phyloP scores from a whole-genome alignment of 2,797 vertebrate genomes.

The Cottoperca gobio region DNA sequence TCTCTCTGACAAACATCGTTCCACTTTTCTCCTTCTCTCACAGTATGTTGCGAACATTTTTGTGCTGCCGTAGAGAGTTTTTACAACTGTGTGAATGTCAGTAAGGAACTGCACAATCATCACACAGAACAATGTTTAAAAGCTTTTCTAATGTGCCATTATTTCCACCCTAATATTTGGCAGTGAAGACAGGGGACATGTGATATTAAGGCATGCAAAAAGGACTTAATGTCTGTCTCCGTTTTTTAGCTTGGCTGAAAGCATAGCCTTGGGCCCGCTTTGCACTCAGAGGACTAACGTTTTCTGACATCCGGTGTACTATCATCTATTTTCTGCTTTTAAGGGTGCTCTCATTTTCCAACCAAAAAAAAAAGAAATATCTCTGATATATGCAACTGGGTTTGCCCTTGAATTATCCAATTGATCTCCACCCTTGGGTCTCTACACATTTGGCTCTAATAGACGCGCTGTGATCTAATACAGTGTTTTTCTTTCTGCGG shows the following conservation, averaged over 20 bases:
- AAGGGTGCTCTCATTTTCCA: slow-evolving; percentile 37
- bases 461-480: slow-evolving; percentile 26
- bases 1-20: slow-evolving; percentile 69
- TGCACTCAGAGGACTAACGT: slow-evolving; percentile 55
- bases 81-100: slow-evolving; percentile 22
- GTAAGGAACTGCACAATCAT: slow-evolving; percentile 9
- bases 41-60: slow-evolving; percentile 11
- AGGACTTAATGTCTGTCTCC: slow-evolving; percentile 43
- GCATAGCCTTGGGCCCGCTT: slow-evolving; percentile 29
- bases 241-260: slow-evolving; percentile 44
- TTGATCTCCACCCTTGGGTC: slow-evolving; percentile 46
- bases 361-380: slow-evolving; percentile 7
- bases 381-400: slow-evolving; percentile 27
- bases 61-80: not conserved
- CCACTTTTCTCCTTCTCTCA: slow-evolving; percentile 50
- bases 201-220: slow-evolving; percentile 45
- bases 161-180: slow-evolving; percentile 37
- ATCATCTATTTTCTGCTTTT: slow-evolving; percentile 50
- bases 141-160: slow-evolving; percentile 20
- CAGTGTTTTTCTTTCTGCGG: slow-evolving; percentile 23
- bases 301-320: slow-evolving; percentile 42
- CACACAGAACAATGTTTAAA: slow-evolving; percentile 25
- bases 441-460: slow-evolving; percentile 54
- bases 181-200: slow-evolving; percentile 31
- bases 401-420: slow-evolving; percentile 59